Percentiles rank a stretch among this genome's conserved stretches.
These are phyloP conservation scores for Taenaris catops DNA, from an alignment of 2,888 invertebrate species.

Conservation along the genomic window DNA sequence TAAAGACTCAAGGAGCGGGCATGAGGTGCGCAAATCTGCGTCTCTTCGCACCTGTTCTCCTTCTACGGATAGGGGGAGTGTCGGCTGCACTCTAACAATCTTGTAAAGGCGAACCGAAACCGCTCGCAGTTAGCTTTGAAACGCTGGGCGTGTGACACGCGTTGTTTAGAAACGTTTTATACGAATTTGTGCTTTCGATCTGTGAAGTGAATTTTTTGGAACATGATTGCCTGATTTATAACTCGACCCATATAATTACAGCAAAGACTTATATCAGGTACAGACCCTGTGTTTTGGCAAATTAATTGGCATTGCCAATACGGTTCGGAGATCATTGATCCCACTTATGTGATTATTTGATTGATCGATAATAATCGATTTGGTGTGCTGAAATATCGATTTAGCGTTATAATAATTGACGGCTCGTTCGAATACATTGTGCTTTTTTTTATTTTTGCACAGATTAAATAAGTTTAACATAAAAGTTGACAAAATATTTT, in stretches of 20 bases:
- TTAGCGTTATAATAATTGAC: constrained; percentile 22
- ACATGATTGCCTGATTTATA: constrained; percentile 38
- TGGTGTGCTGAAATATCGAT: constrained; percentile 23
- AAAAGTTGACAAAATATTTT: not conserved
- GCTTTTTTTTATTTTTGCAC: constrained; percentile 1
- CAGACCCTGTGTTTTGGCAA: constrained; percentile 12
- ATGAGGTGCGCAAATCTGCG: too few relatives aligned
- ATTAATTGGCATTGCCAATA: constrained; percentile 44
- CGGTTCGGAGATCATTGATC: constrained; percentile 60
- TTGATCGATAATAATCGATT: constrained; percentile 45
- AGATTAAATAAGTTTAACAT: too few relatives aligned
- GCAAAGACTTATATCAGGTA: constrained; percentile 24
- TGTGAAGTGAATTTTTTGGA: constrained; percentile 36
- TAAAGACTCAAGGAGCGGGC: too few relatives aligned
- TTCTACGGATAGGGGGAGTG: too few relatives aligned
- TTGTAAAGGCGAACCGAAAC: constrained; percentile 10
- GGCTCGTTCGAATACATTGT: not conserved
- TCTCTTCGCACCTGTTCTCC: too few relatives aligned
- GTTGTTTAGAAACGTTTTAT: constrained; percentile 5
- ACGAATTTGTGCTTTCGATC: constrained; percentile 14
- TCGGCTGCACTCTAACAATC: too few relatives aligned
- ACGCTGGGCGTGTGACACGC: constrained; percentile 10
- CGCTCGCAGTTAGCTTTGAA: constrained; percentile 15
- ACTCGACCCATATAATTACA: constrained; percentile 7
- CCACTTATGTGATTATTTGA: constrained; percentile 61